Conservation (phyloP, 2,113 vertebrate species). For the Accipiter cooperii region DNA sequence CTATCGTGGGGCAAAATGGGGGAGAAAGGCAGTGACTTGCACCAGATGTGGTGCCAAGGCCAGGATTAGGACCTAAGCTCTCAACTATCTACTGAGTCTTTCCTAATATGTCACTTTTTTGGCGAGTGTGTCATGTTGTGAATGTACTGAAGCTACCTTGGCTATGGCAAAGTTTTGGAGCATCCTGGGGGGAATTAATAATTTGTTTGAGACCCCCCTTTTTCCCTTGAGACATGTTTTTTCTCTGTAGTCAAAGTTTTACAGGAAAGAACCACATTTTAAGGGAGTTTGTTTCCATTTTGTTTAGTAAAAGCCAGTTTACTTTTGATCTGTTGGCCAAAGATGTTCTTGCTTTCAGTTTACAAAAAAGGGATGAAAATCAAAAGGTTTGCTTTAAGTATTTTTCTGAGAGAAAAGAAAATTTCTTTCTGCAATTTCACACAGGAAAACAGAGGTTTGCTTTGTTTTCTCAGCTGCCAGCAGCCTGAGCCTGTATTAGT, state of each 20-base stretch:
- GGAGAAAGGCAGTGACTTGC: neutral
- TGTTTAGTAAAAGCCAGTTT: neutral
- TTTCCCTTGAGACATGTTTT: neutral
- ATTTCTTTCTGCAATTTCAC: neutral
- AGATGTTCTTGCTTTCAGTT: neutral
- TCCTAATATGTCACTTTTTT: neutral
- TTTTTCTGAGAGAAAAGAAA: neutral
- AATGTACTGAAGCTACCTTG: neutral
- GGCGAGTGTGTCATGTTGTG: accelerated
- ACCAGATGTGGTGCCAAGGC: neutral
- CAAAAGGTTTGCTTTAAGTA: neutral
- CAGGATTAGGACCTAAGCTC: neutral
- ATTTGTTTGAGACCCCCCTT: neutral
- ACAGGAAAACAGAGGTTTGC: neutral
- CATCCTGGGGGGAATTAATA: neutral
- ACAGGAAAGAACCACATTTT: neutral
- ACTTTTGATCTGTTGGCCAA: neutral
- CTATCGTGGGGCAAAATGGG: neutral
- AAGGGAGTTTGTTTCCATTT: neutral
- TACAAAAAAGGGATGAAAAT: neutral
- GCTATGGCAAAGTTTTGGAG: neutral
- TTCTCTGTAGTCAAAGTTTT: neutral
- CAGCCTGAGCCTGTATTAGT: neutral
- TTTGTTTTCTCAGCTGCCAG: neutral
- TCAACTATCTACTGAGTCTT: neutral